These are phyloP conservation scores for Dicaeum eximium DNA, from an alignment of 2,113 vertebrate species.

Conservation along the genomic window DNA sequence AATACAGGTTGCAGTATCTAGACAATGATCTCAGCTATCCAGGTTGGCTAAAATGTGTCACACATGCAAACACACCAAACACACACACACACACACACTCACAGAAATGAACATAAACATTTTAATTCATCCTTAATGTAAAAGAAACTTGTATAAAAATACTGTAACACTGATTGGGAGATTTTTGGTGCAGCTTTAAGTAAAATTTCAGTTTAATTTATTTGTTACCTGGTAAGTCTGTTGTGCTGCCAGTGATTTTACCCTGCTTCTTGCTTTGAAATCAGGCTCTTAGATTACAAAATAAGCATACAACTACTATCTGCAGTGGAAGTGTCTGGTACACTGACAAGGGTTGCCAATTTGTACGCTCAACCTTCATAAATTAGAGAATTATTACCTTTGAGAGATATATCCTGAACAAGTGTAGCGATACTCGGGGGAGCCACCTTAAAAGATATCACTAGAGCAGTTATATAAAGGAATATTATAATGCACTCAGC, in stretches of 20 bases:
- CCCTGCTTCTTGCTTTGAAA: background rate
- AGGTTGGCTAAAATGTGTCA: background rate
- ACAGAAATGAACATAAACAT: background rate
- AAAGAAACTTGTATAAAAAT: background rate
- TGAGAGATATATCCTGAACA: background rate
- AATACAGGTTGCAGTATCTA: background rate
- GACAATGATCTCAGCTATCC: background rate
- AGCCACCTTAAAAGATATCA: background rate
- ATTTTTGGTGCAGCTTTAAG: background rate
- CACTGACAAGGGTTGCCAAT: background rate
- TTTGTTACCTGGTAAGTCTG: background rate
- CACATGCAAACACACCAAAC: background rate
- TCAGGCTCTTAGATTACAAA: background rate
- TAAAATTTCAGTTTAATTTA: background rate
- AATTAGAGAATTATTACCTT: background rate
- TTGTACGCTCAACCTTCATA: background rate
- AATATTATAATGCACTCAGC: background rate
- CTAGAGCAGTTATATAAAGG: background rate
- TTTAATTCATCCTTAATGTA: background rate
- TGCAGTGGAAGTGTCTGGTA: background rate
- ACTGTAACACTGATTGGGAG: background rate
- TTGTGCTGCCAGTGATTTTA: background rate
- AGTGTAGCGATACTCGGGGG: rapidly evolving
- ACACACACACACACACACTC: rapidly evolving
- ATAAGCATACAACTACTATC: background rate